A percentile compares a stretch with the other conserved stretches of the same genome.
Evolutionary conservation across 1,140 invertebrate genomes (phyloP).

Genomic region (Drosophila ogumai): DNA sequence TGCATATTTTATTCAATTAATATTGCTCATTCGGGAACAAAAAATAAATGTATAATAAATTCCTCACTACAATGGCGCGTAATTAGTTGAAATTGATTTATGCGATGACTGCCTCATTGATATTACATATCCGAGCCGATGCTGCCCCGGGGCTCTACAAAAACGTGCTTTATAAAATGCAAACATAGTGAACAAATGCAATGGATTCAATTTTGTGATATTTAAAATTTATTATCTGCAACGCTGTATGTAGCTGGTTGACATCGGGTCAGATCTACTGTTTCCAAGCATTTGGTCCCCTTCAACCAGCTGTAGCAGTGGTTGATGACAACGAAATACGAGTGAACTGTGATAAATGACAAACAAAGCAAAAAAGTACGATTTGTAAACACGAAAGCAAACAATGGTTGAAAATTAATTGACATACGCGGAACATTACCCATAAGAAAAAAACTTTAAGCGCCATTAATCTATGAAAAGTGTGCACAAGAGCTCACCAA

Average conservation of each 20-base stretch:
- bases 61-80: slow-evolving; percentile 53
- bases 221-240: slow-evolving; percentile 46
- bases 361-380: background rate
- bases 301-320: slow-evolving; percentile 85
- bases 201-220: slow-evolving; percentile 48
- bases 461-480: slow-evolving; percentile 2
- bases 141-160: slow-evolving; percentile 1
- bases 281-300: slow-evolving; percentile 82
- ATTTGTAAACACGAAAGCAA: slow-evolving; percentile 4
- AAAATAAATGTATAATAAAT: slow-evolving; percentile 21
- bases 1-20: slow-evolving; percentile 70
- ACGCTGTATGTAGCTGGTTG: slow-evolving; percentile 85
- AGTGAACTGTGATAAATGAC: slow-evolving; percentile 16
- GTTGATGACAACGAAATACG: slow-evolving; percentile 70
- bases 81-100: slow-evolving; percentile 79
- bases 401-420: slow-evolving; percentile 19
- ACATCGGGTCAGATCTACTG: slow-evolving; percentile 84
- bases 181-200: slow-evolving; percentile 59
- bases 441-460: background rate
- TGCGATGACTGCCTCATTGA: slow-evolving; percentile 31
- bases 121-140: slow-evolving; percentile 18
- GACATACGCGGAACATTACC: slow-evolving; percentile 1
- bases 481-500: background rate
- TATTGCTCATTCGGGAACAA: slow-evolving; percentile 34
- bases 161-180: slow-evolving; percentile 70